Conservation (phyloP, 2,797 vertebrate species). For the Artibeus jamaicensis region DNA sequence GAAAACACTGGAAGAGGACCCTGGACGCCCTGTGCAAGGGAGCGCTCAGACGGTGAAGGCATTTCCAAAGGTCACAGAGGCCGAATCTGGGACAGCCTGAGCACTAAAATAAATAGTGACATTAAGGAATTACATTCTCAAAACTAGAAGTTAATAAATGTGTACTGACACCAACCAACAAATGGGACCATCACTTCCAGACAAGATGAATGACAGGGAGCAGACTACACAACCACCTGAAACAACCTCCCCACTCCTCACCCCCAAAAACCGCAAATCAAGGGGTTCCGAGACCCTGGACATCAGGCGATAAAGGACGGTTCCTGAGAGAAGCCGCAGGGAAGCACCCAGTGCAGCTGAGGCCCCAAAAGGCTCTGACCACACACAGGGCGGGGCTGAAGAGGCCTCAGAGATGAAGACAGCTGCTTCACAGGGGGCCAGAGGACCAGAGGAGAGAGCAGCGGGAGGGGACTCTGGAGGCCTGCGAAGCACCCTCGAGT, state of each 20-base stretch:
- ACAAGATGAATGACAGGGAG: background rate
- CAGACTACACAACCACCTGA: too few species aligned
- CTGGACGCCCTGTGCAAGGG: background rate
- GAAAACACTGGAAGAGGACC: background rate
- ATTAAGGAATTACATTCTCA: too few species aligned
- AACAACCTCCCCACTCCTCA: background rate
- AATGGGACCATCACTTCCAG: background rate
- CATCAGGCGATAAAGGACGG: background rate
- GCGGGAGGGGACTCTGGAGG: background rate
- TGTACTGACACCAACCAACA: background rate
- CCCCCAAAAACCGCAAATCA: too few species aligned
- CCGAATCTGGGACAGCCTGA: background rate
- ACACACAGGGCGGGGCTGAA: too few species aligned
- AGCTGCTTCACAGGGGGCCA: background rate
- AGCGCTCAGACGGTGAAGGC: background rate
- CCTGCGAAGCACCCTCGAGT: background rate
- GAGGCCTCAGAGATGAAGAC: background rate
- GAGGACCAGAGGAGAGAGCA: rapidly evolving
- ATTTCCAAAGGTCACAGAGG: background rate
- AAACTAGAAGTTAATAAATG: background rate
- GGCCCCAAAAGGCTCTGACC: too few species aligned
- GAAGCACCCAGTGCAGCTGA: rapidly evolving
- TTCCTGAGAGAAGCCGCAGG: rapidly evolving
- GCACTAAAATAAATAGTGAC: background rate
- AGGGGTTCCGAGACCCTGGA: background rate